Base-by-base conservation (phyloP, 2,113 vertebrate species). In the Setophaga petechia region DNA sequence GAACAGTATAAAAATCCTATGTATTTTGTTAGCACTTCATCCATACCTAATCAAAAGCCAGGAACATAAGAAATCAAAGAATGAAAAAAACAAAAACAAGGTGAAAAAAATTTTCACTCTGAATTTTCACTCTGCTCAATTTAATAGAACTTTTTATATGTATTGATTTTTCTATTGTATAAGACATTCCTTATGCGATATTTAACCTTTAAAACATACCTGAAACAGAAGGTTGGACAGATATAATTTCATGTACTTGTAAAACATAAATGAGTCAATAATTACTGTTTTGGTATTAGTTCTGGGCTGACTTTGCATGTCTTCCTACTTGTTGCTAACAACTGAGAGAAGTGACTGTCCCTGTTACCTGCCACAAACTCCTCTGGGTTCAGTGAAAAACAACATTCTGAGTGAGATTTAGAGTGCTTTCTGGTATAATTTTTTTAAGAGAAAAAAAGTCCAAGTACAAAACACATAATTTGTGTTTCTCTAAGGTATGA, bases 391-490 rank as follows among this genome's bases (percentile, higher is more conserved):
- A 62, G 31, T 74, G 49, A 62, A 88, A 87, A 84, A 9, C 58
- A 85, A 57, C 23, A 37, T 71, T 67, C 58, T 37, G 11, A 43
- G 9, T n/a, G 11, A 91, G 17, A 83, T 28, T 69, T 44, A 33
- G 4, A 51, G 31, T 20, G 16, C 12, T 57, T 33, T 57, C 15
- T 1, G 1, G 16, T 28, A 11, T 11, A 0, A 3, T 49, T 52
- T 83, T 84, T 30, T 30, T 3, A 22, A 59, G 3, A 82, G 27
- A 77, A 9, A 33, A 39, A 12, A 55, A 41, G 81, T 89, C 31
- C 30, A 74, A 55, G n/a, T 30, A 77, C 17, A 16, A 75, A 66
- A 41, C 3, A 30, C 12, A 30, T 11, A 8, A 28, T 28, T 15
- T 39, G 49, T 55, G 49, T 47, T 39, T 65, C 52, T 87, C 41